phyloP scores from a whole-genome alignment of 2,113 vertebrate genomes.

The Pomatorhinus ruficollis region DNA sequence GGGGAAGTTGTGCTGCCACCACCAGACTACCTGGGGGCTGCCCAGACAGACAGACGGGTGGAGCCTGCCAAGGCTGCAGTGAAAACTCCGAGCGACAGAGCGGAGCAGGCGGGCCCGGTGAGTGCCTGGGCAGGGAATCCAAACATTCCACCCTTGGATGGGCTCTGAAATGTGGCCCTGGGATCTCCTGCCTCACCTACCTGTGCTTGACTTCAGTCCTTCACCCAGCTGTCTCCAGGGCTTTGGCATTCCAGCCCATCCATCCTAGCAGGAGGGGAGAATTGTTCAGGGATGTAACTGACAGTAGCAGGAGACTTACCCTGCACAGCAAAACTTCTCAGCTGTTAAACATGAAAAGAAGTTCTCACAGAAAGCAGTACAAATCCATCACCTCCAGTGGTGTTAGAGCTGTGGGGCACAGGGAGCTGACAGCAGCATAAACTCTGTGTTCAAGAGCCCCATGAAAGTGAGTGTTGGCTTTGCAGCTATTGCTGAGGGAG shows the following conservation, averaged over 20 bases:
- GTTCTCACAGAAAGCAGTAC: background rate
- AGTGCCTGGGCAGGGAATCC: constrained; percentile 7
- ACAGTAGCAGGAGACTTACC: background rate
- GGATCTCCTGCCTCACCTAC: background rate
- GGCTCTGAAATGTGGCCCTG: background rate
- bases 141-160: background rate
- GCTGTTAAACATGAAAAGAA: background rate
- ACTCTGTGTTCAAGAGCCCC: background rate
- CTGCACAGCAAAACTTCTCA: background rate
- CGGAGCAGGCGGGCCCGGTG: constrained; percentile 50
- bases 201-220: background rate
- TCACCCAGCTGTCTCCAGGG: fast-evolving
- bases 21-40: constrained; percentile 84
- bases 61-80: constrained; percentile 23
- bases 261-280: background rate
- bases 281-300: background rate
- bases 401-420: background rate
- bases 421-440: background rate
- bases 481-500: background rate
- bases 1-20: constrained; percentile 83
- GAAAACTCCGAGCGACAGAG: background rate
- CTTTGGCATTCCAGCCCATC: background rate
- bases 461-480: background rate
- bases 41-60: background rate
- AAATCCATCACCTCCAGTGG: background rate